A percentile compares a stretch with the other conserved stretches of the same genome.
Conservation (phyloP, 92 coral and sea anemone species). For the Palythoa grandiflora region DNA sequence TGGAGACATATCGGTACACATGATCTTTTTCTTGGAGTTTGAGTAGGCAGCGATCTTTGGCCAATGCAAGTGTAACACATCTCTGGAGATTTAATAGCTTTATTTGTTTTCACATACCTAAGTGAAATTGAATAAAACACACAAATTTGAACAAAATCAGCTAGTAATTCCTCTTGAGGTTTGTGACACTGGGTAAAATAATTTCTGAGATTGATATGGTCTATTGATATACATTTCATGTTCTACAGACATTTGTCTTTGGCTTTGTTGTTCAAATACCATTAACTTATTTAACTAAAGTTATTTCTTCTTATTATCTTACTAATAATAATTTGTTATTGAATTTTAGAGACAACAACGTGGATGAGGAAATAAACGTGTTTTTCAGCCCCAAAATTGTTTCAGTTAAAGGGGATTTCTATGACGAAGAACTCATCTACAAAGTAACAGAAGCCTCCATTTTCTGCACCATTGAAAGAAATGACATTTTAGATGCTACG, state of each 20-base stretch:
- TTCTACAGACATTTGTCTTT: neutral
- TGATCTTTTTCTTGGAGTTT: too few species aligned
- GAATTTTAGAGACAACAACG: neutral
- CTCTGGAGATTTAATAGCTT: neutral
- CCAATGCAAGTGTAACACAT: neutral
- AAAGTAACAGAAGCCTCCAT: neutral
- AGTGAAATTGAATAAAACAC: constrained; percentile 8
- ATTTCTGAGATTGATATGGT: neutral
- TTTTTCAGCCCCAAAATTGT: neutral
- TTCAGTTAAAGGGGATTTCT: neutral
- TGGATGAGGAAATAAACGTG: neutral
- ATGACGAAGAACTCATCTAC: neutral
- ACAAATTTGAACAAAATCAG: neutral
- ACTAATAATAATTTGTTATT: neutral
- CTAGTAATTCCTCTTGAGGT: neutral
- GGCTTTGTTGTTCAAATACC: neutral
- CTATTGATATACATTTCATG: neutral
- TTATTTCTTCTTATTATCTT: neutral
- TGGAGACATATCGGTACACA: too few species aligned
- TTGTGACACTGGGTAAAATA: neutral
- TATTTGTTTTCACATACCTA: constrained; percentile 18
- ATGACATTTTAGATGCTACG: neutral
- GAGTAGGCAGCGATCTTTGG: too few species aligned
- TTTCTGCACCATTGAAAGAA: constrained; percentile 13
- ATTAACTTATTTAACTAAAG: neutral